Base-by-base conservation (phyloP, 1,140 invertebrate genomes). In the Tigriopus japonicus region DNA sequence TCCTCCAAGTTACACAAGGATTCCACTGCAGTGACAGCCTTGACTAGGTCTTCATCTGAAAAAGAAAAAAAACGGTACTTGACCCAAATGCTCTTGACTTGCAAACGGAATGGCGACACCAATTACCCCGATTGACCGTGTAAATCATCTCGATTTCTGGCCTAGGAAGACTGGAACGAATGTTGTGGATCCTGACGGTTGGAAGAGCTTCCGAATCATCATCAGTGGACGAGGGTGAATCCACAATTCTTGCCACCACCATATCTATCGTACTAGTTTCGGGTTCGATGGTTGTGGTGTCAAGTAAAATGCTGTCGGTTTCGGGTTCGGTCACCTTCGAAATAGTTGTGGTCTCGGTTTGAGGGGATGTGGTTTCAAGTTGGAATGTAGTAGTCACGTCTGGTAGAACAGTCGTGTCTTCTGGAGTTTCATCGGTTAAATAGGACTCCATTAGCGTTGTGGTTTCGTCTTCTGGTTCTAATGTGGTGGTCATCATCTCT, bases 101-200 rank as follows among this genome's bases (percentile, higher is more conserved):
- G 42, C n/a, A 15, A 49, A 49, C 12, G 19, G n/a, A 6, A 17
- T 12, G 2, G 2, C 6, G n/a, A 12, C 15, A 21, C 6, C 14
- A 19, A 54, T n/a, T 54, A 54, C 52, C 52, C 24, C 24, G 17
- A 21, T 54, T 21, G 24, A 54, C 52, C 15, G 52, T 54, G 52
- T 54, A 54, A 17, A 54, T 21, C 15, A 54, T 24, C 24, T 54
- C 52, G 2, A 54, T 54, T 54, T 54, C 15, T 28, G 52, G 52
- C 6, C 24, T 1, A n/a, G 52, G 52, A 19, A 54, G 23, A 19
- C 15, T 24, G n/a, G 52, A 54, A 6, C 52, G 15, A 54, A 54
- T 54, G 52, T 54, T 54, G 14, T 54, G 52, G 15, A 54, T 54
- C 15, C 23, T 24, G 23, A 28, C 24, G 14, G 15, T 54, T 54